Base-by-base conservation (phyloP, 2,888 invertebrate genomes). In the Eupelmus urozonus region DNA sequence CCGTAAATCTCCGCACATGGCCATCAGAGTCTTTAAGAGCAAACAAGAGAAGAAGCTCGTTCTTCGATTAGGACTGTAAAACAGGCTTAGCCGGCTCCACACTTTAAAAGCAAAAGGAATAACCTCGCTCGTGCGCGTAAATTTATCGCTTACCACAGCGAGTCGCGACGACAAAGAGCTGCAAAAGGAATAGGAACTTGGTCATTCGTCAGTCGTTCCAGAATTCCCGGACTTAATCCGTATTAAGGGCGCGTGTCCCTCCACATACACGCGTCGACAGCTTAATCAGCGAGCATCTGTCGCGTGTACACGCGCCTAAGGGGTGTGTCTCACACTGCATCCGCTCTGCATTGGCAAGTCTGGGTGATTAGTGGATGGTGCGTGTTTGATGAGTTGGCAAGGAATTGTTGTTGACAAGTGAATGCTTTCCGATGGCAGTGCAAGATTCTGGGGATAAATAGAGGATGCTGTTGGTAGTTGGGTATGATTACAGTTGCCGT, bases 271-370 rank as follows among this genome's bases (percentile, higher is more conserved):
- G 27, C 16, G 45, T 20, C 72, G 67, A 73, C 67, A 55, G 27
- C 67, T 78, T 62, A 78, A 78, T 78, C 77, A 73, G 57, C 13
- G 25, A 25, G 72, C 67, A 73, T 78, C 72, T 73, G 77, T 73
- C 62, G 60, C 53, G 11, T 20, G 11, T 13, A 0, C 55, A n/a
- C 1, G 55, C 1, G 11, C 23, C 5, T 42, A 45, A 42, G 27
- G 29, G 27, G 59, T 29, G 16, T 42, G n/a, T 25, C 34, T 3
- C 45, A 45, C 45, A 45, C 45, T 53, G 20, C 45, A 69, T 60
- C 49, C 20, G 45, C 5, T 20, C 49, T 66, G 11, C 18, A 53
- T 57, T 55, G 40, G 16, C 34, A 25, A 67, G 55, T 7, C 55
- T 53, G 20, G 25, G 9, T n/a, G n/a, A n/a, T n/a, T n/a, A n/a